Base-by-base conservation (phyloP, 1,140 invertebrate genomes). In the Charaxes varanes region DNA sequence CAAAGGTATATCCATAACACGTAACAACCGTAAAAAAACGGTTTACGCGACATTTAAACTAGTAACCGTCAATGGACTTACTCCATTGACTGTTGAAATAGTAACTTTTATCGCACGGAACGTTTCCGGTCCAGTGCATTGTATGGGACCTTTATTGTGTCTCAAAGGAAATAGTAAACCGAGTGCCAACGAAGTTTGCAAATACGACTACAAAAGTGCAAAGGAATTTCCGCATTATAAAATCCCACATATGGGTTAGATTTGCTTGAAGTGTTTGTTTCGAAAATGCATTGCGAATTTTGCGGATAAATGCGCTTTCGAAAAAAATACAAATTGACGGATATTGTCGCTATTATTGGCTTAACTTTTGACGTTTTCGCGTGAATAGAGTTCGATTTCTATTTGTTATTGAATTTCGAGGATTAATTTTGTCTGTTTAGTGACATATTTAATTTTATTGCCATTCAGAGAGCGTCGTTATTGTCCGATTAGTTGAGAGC, bases 71-170 rank as follows among this genome's bases (percentile, higher is more conserved):
- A 62, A 68, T 68, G 43, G 54, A 64, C 47, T 36, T 24, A 58
- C 34, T 48, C 56, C 35, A 57, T 59, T 47, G 28, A 45, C 23
- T 30, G 45, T 49, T 48, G 56, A 58, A 61, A 47, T 53, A 57
- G 22, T 52, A 44, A 59, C 54, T 59, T 68, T 54, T 61, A 71
- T 65, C 49, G 26, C 50, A 51, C 45, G 56, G 17, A 54, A 48
- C 44, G 52, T 68, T 66, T 71, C 67, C 67, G 67, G 67, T 63
- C 58, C 49, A 51, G 14, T 44, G 59, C 64, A 36, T 68, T 71
- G 59, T 64, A 49, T 48, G 31, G 32, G 38, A 34, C 43, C 26
- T 38, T 45, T 24, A 54, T 59, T 59, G 48, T 53, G 41, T 37
- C 35, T 43, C 17, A 49, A 43, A 62, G 62, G 62, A 66, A 61